A percentile compares a stretch with the other conserved stretches of the same genome.
Evolutionary conservation across 2,888 invertebrate genomes (phyloP).

Genomic region (Eudemis profundana): DNA sequence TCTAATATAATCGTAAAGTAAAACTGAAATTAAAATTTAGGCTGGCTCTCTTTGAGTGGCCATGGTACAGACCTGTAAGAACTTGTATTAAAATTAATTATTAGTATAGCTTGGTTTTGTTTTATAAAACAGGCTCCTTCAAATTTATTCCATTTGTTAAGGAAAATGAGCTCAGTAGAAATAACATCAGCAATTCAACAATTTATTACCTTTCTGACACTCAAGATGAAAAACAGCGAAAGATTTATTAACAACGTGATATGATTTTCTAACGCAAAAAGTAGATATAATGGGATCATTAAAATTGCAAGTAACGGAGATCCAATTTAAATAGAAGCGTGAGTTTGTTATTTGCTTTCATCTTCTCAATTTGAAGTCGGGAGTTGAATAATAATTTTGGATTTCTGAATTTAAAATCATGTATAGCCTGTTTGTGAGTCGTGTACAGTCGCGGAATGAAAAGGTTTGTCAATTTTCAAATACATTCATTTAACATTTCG

Average conservation of each 20-base stretch:
- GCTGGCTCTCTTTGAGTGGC: too few species aligned
- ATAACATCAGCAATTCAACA: not conserved
- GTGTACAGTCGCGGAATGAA: too few species aligned
- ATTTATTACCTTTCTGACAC: constrained; percentile 15
- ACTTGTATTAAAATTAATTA: too few species aligned
- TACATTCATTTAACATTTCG: too few species aligned
- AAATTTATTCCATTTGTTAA: not conserved
- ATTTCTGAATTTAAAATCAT: not conserved
- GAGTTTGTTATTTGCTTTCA: constrained; percentile 33
- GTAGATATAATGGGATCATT: constrained; percentile 24
- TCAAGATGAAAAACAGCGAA: constrained; percentile 9
- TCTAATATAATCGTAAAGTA: too few species aligned
- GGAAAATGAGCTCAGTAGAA: constrained; percentile 3
- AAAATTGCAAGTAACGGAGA: constrained; percentile 25
- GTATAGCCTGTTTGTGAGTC: not conserved
- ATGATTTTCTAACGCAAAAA: constrained; percentile 14
- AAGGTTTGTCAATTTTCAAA: too few species aligned
- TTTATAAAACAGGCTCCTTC: not conserved
- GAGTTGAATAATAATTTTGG: constrained; percentile 19
- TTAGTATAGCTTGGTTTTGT: too few species aligned
- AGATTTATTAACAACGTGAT: constrained; percentile 27
- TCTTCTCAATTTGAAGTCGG: constrained; percentile 24
- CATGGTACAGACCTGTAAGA: too few species aligned
- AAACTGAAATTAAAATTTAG: too few species aligned
- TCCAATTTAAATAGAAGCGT: constrained; percentile 27